These are phyloP conservation scores for Autographa pulchrina DNA, from an alignment of 2,888 invertebrate genomes.

Conservation along the genomic window DNA sequence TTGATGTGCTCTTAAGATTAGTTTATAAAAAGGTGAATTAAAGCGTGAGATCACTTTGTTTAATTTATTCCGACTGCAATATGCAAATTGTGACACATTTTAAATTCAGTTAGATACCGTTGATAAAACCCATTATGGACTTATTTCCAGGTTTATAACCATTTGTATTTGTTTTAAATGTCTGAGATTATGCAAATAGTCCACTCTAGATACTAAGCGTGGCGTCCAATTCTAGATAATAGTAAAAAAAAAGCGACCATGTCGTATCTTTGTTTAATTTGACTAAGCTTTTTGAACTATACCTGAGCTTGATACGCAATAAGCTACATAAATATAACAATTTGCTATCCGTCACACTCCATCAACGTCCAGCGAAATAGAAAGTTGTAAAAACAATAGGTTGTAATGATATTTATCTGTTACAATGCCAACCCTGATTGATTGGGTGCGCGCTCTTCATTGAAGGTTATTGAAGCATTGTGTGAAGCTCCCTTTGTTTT, in stretches of 20 bases:
- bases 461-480: slow-evolving; percentile 47
- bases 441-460: slow-evolving; percentile 38
- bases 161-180: too few species aligned
- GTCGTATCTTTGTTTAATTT: too few species aligned
- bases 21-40: slow-evolving; percentile 32
- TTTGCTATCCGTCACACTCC: slow-evolving; percentile 33
- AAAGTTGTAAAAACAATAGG: slow-evolving; percentile 56
- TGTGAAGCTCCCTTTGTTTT: slow-evolving; percentile 22
- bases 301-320: background rate
- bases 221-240: too few species aligned
- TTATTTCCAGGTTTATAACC: too few species aligned
- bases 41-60: slow-evolving; percentile 8
- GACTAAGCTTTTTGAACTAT: too few species aligned
- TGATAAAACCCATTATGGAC: background rate
- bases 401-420: slow-evolving; percentile 52
- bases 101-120: background rate
- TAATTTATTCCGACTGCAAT: slow-evolving; percentile 3
- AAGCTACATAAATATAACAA: slow-evolving; percentile 22
- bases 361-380: slow-evolving; percentile 50
- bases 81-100: background rate
- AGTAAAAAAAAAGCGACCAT: too few species aligned
- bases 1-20: slow-evolving; percentile 38
- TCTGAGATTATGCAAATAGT: too few species aligned
- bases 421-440: slow-evolving; percentile 47
- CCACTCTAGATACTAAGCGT: too few species aligned